Conservation (phyloP, 2,797 vertebrate genomes). For the Ptychobarbus kaznakovi region DNA sequence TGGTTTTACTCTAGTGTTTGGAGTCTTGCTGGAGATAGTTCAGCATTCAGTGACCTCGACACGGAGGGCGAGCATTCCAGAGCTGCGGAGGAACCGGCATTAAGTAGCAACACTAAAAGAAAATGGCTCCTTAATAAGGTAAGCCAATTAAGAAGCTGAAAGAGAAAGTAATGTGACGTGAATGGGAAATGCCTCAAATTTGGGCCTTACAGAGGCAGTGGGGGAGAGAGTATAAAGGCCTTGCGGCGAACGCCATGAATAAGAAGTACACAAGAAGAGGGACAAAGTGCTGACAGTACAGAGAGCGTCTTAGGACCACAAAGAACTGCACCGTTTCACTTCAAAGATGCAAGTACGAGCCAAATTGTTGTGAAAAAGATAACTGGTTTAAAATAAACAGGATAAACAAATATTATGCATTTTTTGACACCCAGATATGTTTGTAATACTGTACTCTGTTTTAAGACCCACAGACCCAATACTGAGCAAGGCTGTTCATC, state of each 20-base stretch:
- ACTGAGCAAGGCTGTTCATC: neutral
- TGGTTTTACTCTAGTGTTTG: constrained; percentile 62
- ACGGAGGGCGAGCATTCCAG: constrained; percentile 67
- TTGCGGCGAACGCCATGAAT: constrained; percentile 53
- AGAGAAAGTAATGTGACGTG: constrained; percentile 52
- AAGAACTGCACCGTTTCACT: neutral
- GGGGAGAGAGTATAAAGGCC: constrained; percentile 55
- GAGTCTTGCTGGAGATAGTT: constrained; percentile 62
- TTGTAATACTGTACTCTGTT: neutral
- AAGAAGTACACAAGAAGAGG: constrained; percentile 11
- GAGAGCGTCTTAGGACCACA: neutral
- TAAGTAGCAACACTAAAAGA: constrained; percentile 58
- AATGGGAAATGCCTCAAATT: constrained; percentile 53
- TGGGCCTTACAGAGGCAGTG: constrained; percentile 31
- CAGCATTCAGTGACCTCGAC: constrained; percentile 73
- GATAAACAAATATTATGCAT: neutral
- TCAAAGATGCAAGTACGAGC: neutral
- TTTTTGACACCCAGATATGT: neutral
- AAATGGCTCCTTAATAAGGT: constrained; percentile 78
- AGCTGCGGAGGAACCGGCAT: constrained; percentile 58
- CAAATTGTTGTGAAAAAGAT: neutral
- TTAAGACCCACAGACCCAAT: neutral
- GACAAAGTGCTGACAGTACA: constrained; percentile 25
- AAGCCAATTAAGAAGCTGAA: constrained; percentile 76
- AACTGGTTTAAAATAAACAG: neutral